Evolutionary conservation across 1,140 invertebrate genomes (phyloP).

Genomic region (Ganaspis sp.): DNA sequence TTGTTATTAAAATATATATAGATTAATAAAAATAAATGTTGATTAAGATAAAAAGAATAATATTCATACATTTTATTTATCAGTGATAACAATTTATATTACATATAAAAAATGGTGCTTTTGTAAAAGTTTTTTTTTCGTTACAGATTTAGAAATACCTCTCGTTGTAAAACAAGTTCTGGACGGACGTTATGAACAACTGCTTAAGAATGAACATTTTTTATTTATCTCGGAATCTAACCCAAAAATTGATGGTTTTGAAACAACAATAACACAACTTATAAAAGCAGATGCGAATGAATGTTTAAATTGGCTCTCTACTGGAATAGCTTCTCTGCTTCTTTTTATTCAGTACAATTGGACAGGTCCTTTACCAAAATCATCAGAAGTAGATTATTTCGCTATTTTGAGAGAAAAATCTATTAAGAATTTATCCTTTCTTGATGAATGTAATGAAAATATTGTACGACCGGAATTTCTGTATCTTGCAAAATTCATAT

Average conservation of each 20-base stretch:
- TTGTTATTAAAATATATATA: too few relatives aligned
- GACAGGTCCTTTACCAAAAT: constrained; percentile 80
- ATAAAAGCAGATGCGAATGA: constrained; percentile 41
- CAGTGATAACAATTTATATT: too few relatives aligned
- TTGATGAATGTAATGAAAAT: constrained; percentile 77
- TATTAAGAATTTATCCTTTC: constrained; percentile 54
- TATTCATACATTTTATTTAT: too few relatives aligned
- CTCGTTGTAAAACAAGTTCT: constrained; percentile 38
- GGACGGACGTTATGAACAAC: constrained; percentile 46
- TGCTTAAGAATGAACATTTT: constrained; percentile 27
- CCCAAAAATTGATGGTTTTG: constrained; percentile 38
- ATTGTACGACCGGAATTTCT: constrained; percentile 81
- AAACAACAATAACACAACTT: constrained; percentile 42
- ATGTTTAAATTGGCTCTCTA: constrained; percentile 63
- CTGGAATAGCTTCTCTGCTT: constrained; percentile 80
- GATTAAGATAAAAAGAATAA: too few relatives aligned
- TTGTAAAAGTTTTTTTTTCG: not conserved
- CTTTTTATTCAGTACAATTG: constrained; percentile 89
- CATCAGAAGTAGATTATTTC: constrained; percentile 73
- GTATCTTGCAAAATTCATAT: constrained; percentile 81
- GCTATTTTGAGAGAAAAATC: constrained; percentile 80
- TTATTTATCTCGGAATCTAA: not conserved
- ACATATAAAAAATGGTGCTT: too few relatives aligned
- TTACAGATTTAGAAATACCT: not conserved
- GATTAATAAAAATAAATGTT: too few relatives aligned